Base-by-base conservation (phyloP, 1,140 invertebrate genomes). In the Anthonomus grandis region DNA sequence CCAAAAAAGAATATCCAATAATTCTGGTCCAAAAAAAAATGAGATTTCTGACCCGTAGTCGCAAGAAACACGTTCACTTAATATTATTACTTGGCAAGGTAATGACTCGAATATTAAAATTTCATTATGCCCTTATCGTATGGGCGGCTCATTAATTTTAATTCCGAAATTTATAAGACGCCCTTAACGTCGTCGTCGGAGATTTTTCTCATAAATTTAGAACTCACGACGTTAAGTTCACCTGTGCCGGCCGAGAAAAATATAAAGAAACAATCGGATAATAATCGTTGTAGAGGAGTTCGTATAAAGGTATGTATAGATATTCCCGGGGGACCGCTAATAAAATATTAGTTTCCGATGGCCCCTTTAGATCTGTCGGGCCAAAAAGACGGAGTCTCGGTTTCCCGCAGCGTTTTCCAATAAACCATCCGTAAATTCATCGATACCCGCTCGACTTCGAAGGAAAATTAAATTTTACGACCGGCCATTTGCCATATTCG, bases 401-500 rank as follows among this genome's bases (percentile, higher is more conserved):
- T 50, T 49, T 36, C 24, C 55, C 46, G 57, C 57, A 45, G 37
- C 53, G 13, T 19, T 53, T 41, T 50, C 46, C 57, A 50, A 59
- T 59, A 59, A 59, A 52, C 57, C 57, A 52, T 44, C 57, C 47
- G 57, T 59, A 59, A 52, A 52, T 59, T 59, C 57, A 59, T 52
- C 45, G 57, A 59, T 59, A 53, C 49, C n/a, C 46, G 57, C 50
- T 59, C 48, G 57, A 59, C 57, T 59, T 59, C 49, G 49, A 53
- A 59, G 45, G 58, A 52, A 60, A 60, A 60, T 60, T 60, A 60
- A 60, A 60, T 60, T 60, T 60, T 60, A 60, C 55, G 51, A 47
- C 31, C 58, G 52, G 51, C 51, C 58, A 60, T 60, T 60, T 60
- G 58, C 58, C 58, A 54, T 60, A 52, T 60, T 52, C 51, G 52